Evolutionary conservation across 2,797 vertebrate genomes (phyloP), one percentile per base, ranked within the genome.

Genomic region (Mastacembelus armatus): DNA sequence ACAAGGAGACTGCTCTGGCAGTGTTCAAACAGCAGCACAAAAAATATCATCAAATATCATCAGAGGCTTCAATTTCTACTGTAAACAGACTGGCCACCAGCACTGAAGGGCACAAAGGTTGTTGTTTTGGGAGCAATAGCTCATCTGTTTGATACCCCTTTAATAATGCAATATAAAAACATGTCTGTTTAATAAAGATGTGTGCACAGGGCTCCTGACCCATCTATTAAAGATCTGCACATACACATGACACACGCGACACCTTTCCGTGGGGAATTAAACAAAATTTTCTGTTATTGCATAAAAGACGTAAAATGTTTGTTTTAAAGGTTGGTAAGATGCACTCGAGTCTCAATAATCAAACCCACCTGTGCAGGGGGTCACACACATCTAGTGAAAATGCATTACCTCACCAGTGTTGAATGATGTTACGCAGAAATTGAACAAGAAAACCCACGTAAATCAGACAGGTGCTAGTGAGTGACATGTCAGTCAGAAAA

Each of bases 21-120:
- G 32, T 4, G n/a, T 51, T 67, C 29, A 27, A 61, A 68, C 48
- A 43, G 7, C 12, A 36, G 59, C 1, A 36, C 64, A 55, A 70
- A 43, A 60, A 71, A 44, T 51, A 24, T 64, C 90, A 91, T 5
- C 84, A 89, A 67, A 24, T 84, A 89, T 89, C 50, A 89, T 89
- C 50, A 92, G 32, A 56, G 62, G 44, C 61, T 80, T 84, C 64
- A 68, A 79, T 91, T 85, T 80, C 71, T 59, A 71, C 49, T 57
- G 67, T 68, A 85, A 90, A 91, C 84, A 88, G 33, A 74, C 36
- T 21, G 32, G 45, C 33, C 63, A 22, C 40, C 44, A 7, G 49
- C 50, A 29, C 33, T 3, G 50, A 52, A 56, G 19, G 33, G 30
- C 55, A 14, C 10, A 33, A n/a, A 5, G 0, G 6, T 29, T 52